Evolutionary conservation across 2,888 invertebrate genomes (phyloP).

Genomic region (Drosophila pseudotakahashii): DNA sequence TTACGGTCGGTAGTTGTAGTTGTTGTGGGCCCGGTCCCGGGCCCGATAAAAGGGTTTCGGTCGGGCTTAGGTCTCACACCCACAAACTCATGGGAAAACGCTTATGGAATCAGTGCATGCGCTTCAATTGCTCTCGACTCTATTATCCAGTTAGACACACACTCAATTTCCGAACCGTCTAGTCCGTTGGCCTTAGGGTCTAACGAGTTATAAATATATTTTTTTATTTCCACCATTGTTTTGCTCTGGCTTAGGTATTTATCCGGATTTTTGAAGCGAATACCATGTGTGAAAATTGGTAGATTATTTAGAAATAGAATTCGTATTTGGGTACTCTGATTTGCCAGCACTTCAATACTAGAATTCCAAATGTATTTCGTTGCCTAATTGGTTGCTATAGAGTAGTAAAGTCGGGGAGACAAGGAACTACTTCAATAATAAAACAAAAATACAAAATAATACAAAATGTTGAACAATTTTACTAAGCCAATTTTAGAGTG

Average conservation of each 20-base stretch:
- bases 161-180: constrained; percentile 18
- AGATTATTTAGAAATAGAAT: constrained; percentile 15
- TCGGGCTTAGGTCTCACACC: constrained; percentile 2
- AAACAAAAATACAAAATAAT: no score
- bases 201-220: constrained; percentile 24
- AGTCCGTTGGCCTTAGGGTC: constrained; percentile 13
- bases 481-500: no score
- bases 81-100: constrained; percentile 34
- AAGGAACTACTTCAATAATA: not conserved
- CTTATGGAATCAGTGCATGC: constrained; percentile 71
- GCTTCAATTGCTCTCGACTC: constrained; percentile 70
- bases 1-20: constrained; percentile 29
- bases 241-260: constrained; percentile 26
- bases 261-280: not conserved
- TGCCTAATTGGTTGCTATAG: not conserved
- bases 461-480: no score
- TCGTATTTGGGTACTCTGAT: not conserved
- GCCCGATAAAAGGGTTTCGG: constrained; percentile 17
- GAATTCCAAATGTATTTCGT: not conserved
- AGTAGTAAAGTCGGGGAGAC: not conserved
- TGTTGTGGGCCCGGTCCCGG: constrained; percentile 7
- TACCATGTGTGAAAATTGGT: constrained; percentile 26
- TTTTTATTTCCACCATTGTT: constrained; percentile 16
- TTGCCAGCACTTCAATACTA: not conserved
- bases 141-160: constrained; percentile 54